Base-by-base conservation (phyloP, 2,888 invertebrate genomes). In the Lithodes maja region DNA sequence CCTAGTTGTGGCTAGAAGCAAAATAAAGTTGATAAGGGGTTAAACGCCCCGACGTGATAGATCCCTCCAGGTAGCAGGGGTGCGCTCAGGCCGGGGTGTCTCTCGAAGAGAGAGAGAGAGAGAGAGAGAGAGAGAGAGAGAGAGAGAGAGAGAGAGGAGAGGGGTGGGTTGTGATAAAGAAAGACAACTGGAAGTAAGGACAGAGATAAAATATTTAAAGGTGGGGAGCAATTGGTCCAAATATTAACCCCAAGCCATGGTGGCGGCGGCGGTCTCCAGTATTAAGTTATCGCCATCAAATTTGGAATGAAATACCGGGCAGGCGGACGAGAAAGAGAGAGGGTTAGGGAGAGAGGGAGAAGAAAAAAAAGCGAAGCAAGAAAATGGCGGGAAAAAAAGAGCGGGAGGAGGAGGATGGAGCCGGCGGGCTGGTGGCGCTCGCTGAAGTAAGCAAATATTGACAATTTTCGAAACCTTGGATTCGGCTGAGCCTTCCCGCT, bases 371-470 rank as follows among this genome's bases (percentile, higher is more conserved):
- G 1, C 12, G 71, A 71, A 17, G 71, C 71, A 71, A 71, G 71
- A 71, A 71, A 71, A 71, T n/a, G 71, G 7, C 49, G 50, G 33
- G 78, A 50, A 78, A 52, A 78, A 52, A 78, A 17, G 12, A 7
- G 78, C 9, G 49, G 75, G 17, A 17, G 49, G 50, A 49, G 78
- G 53, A 78, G 50, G 49, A 33, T 7, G 53, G 49, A 50, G 78
- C n/a, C 17, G 71, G 71, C 15, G 12, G 71, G 71, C n/a, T 71
- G 71, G 71, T 71, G 71, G 71, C 71, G 71, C 71, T 88, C 84
- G 84, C 87, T 79, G 87, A 83, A 83, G 80, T 80, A 83, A 88
- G 87, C 87, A 88, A 88, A 88, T 88, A 88, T 88, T 88, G 87
- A 88, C 87, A 83, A 88, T 88, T 88, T 88, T 88, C 83, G 84